A percentile compares a stretch with the other conserved stretches of the same genome.
These are phyloP conservation scores for Albula glossodonta DNA, from an alignment of 2,113 vertebrate species.

Conservation along the genomic window DNA sequence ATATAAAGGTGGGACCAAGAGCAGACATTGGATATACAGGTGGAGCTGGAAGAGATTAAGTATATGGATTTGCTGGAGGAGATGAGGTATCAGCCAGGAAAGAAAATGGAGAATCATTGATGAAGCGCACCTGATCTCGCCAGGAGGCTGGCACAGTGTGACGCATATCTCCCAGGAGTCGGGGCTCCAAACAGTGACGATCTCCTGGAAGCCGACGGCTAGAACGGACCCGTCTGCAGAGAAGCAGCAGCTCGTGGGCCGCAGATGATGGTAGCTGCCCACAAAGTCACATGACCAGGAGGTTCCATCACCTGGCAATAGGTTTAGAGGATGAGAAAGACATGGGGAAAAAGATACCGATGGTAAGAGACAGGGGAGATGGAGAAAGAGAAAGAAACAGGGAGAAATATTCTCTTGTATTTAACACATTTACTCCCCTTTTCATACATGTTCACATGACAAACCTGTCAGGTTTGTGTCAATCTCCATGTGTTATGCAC, in stretches of 20 bases:
- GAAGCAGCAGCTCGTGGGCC: constrained; percentile 83
- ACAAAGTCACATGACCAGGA: constrained; percentile 93
- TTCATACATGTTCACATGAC: background rate
- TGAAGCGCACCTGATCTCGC: constrained; percentile 76
- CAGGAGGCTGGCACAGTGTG: constrained; percentile 90
- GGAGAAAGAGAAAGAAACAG: background rate
- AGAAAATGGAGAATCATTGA: too few relatives aligned
- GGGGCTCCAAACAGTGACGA: constrained; percentile 87
- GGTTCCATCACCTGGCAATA: constrained; percentile 61
- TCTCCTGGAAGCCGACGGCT: constrained; percentile 85
- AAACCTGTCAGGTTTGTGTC: background rate
- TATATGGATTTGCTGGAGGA: background rate
- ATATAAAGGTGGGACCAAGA: too few relatives aligned
- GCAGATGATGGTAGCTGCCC: constrained; percentile 85
- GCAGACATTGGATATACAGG: too few relatives aligned
- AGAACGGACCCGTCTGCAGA: constrained; percentile 91
- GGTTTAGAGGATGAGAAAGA: background rate
- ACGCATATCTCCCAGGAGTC: constrained; percentile 87
- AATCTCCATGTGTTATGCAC: background rate
- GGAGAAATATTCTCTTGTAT: background rate
- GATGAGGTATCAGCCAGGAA: background rate
- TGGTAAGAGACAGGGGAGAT: background rate
- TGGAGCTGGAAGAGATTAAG: background rate
- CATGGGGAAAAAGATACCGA: background rate
- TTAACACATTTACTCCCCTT: background rate